Evolutionary conservation across 1,140 invertebrate genomes (phyloP), one percentile per base, ranked within the genome.

Genomic region (Hypothenemus hampei): DNA sequence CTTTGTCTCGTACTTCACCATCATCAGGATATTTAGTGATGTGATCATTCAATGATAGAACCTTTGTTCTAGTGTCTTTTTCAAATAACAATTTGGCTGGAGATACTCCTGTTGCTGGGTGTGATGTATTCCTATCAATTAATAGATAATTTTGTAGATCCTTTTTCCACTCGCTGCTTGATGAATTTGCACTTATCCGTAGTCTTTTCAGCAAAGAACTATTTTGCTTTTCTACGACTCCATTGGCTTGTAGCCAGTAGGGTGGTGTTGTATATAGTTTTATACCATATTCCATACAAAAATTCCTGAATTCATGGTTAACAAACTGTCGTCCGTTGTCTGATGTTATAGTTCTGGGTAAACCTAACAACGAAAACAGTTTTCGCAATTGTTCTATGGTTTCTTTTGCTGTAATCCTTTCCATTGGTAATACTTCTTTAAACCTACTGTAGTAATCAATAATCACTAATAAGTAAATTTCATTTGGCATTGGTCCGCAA

Each of bases 401-500:
- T 8, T 41, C 13, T 22, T 5, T 19, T 8, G 62, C n/a, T 3
- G 58, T 63, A 8, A 26, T 60, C 3, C 13, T 56, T 44, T 37
- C 54, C 24, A 59, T 21, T 26, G 60, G 56, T 50, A 64, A 6
- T 45, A 57, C n/a, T 57, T 29, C 18, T 20, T 35, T 2, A 8
- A 11, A 47, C 4, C 44, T 0, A 47, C 33, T 40, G 11, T 4
- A 37, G 23, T 50, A 40, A 23, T 50, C 31, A 19, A 50, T 23
- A 10, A 61, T 43, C 5, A 69, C 55, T 11, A 66, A 46, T 36
- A 63, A 5, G 51, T 69, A 64, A 5, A 68, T 50, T 5, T 53
- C 46, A 39, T 35, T 61, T 19, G 68, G 66, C 19, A 70, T 45
- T 16, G 65, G 65, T 10, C 63, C 64, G 3, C 69, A 36, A 31